Base-by-base conservation (phyloP, 2,888 invertebrate genomes). In the Shargacucullia verbasci region DNA sequence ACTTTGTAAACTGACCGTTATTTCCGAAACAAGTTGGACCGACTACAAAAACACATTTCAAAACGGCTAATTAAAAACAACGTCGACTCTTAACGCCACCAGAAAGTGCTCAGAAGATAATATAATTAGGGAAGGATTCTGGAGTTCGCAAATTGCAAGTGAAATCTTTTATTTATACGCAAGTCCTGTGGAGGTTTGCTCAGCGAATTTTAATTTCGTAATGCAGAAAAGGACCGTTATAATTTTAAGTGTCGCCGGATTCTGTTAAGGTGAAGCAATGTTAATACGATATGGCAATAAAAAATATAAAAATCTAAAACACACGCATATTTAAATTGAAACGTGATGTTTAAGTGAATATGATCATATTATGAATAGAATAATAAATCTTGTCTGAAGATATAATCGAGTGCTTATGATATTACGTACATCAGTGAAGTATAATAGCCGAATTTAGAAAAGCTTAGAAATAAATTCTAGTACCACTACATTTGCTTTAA, bases 191-290 rank as follows among this genome's bases (percentile, higher is more conserved):
- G 74, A 78, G 76, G 79, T 81, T 82, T 81, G 82, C 84, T 85
- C 84, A 81, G 84, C 84, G 86, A 88, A 87, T 90, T 87, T 89
- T 88, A 90, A 89, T 90, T 87, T 79, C 78, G 80, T 86, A 85
- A 87, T 84, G 82, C 82, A 83, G 79, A 79, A 78, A 58, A 53
- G 56, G 75, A 70, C 76, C 71, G 77, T 82, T 82, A 81, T 85
- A 82, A 84, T 84, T 82, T 75, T 72, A 73, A 78, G 60, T 56
- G 56, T 58, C 48, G 37, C 49, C 57, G 8, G 48, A 75, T 75
- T 75, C 75, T 59, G 66, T 11, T 50, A 53, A 1, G 35, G 8
- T 40, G 10, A n/a, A 14, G 31, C 29, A 0, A 37, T 39, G 13
- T 50, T 34, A 29, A 44, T 14, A 14, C 37, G 33, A 64, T 41